phyloP scores from a whole-genome alignment of 2,797 vertebrate species.

The Yasuhikotakia modesta region DNA sequence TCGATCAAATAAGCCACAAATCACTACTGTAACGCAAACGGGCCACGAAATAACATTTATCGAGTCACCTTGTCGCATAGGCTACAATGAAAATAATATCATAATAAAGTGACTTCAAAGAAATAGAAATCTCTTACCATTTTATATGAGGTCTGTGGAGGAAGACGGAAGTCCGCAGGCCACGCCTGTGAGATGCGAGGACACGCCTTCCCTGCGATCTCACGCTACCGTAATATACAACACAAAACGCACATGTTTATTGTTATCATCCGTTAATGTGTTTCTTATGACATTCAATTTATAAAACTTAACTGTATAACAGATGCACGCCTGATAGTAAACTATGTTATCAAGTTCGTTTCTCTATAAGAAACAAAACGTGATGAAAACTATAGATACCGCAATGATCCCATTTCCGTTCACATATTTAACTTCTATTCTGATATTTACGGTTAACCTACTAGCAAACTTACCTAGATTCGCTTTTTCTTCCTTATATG shows the following conservation, averaged over 20 bases:
- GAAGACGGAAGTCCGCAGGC: slow-evolving; percentile 81
- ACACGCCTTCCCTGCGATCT: slow-evolving; percentile 32
- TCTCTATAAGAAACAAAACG: neutral
- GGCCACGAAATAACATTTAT: neutral
- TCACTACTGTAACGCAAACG: neutral
- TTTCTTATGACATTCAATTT: neutral
- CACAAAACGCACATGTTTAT: neutral
- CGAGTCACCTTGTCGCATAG: accelerated
- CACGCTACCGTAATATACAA: neutral
- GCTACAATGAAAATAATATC: neutral
- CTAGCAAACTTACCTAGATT: slow-evolving; percentile 48
- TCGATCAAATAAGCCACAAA: slow-evolving; percentile 19
- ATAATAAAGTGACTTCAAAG: neutral
- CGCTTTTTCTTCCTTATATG: slow-evolving; percentile 60
- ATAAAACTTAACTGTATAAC: neutral
- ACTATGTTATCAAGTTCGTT: accelerated
- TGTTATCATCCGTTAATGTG: neutral
- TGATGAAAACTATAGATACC: neutral
- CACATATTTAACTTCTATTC: neutral
- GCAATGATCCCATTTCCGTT: accelerated
- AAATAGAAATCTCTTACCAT: slow-evolving; percentile 74
- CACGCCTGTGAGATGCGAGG: slow-evolving; percentile 71
- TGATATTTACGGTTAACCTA: slow-evolving; percentile 32
- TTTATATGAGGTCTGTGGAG: slow-evolving; percentile 65
- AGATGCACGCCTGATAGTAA: too few species aligned